Evolutionary conservation across 2,113 vertebrate species (phyloP).

Genomic region (Hippolais icterina): DNA sequence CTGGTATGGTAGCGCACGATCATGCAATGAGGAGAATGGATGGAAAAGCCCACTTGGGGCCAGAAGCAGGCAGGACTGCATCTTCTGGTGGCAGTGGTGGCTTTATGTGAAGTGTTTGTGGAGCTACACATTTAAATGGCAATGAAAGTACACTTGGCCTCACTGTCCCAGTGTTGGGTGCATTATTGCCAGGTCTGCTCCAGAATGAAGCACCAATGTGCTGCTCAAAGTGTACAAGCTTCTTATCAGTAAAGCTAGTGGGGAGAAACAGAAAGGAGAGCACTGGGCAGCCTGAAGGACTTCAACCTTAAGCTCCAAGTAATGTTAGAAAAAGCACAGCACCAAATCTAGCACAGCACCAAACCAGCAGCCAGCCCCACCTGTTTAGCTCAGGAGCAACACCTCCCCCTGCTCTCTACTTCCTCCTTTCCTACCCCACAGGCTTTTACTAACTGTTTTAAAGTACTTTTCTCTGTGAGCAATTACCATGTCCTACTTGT

Average conservation of each 20-base stretch:
- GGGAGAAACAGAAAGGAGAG: neutral
- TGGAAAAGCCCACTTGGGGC: neutral
- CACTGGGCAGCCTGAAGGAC: neutral
- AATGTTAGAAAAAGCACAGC: neutral
- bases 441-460: slow-evolving; percentile 44
- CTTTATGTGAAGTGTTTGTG: neutral
- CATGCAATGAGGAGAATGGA: neutral
- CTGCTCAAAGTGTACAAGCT: neutral
- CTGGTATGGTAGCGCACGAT: rapidly evolving
- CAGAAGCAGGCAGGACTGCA: neutral
- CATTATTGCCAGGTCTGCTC: neutral
- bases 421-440: neutral
- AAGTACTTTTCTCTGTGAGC: slow-evolving; percentile 40
- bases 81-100: neutral
- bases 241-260: neutral
- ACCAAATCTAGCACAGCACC: neutral
- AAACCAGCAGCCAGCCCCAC: neutral
- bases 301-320: neutral
- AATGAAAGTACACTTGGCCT: neutral
- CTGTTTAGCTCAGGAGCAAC: neutral
- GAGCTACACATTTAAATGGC: neutral
- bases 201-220: neutral
- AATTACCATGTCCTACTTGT: slow-evolving; percentile 59
- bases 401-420: neutral
- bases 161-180: neutral